A percentile compares a stretch with the other conserved stretches of the same genome.
phyloP scores from a whole-genome alignment of 2,888 invertebrate species.

The Branchellion lobata region DNA sequence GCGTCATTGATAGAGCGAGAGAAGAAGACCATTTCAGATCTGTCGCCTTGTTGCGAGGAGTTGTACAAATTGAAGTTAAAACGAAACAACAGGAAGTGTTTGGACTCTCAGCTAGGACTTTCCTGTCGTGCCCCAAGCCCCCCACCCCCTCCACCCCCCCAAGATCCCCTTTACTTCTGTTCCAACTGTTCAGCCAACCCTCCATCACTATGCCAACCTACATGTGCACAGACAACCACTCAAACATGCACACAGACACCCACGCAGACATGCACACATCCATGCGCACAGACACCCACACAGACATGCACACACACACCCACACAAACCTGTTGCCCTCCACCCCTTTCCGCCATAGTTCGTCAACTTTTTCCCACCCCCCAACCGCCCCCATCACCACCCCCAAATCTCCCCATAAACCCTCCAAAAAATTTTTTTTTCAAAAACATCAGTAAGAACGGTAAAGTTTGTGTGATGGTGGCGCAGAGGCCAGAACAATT shows the following conservation, averaged over 20 bases:
- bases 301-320: neutral
- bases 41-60: neutral
- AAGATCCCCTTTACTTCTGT: no score
- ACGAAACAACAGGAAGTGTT: neutral
- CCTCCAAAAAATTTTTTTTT: slow-evolving; percentile 3
- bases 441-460: neutral
- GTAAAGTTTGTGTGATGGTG: slow-evolving; percentile 1
- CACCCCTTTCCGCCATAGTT: no score
- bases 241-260: neutral
- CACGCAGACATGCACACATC: neutral
- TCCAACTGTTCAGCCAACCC: no score
- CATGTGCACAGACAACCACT: neutral
- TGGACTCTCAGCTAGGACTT: neutral
- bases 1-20: neutral
- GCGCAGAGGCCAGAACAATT: no score
- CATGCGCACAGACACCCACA: neutral
- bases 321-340: neutral
- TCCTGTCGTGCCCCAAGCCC: no score
- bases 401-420: neutral
- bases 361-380: neutral
- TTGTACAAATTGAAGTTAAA: neutral
- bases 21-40: neutral
- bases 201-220: no score
- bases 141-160: no score
- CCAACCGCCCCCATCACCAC: neutral